A percentile compares a stretch with the other conserved stretches of the same genome.
phyloP scores from a whole-genome alignment of 2,888 invertebrate species.

The Papilio protenor region DNA sequence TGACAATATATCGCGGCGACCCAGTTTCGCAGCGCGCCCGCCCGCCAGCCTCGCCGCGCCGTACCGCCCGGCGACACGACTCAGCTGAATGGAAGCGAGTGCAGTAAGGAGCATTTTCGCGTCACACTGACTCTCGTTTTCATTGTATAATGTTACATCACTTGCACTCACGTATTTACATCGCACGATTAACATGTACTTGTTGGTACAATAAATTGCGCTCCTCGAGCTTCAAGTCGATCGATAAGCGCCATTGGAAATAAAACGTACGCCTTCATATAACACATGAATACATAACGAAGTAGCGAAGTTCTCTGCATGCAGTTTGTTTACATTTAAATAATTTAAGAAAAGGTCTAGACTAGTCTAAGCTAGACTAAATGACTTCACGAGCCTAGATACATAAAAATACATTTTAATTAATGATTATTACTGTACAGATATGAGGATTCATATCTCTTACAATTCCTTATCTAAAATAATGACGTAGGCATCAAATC shows the following conservation, averaged over 20 bases:
- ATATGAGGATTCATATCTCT: background rate
- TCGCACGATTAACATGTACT: slow-evolving; percentile 63
- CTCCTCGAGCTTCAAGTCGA: slow-evolving; percentile 4
- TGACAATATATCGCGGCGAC: slow-evolving; percentile 79
- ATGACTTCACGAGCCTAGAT: background rate
- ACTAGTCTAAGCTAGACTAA: background rate
- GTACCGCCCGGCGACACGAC: slow-evolving; percentile 59
- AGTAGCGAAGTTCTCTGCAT: background rate
- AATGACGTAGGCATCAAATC: background rate
- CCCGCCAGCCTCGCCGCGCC: slow-evolving; percentile 3
- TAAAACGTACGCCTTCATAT: background rate
- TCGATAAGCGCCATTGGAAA: background rate
- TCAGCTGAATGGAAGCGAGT: slow-evolving; percentile 74
- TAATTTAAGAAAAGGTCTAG: background rate
- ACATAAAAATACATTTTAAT: background rate
- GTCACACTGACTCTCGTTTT: slow-evolving; percentile 71
- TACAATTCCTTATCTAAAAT: background rate
- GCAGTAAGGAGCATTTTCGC: slow-evolving; percentile 70
- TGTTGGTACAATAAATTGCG: slow-evolving; percentile 42
- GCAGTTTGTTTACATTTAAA: background rate
- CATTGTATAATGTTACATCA: slow-evolving; percentile 71
- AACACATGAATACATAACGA: background rate
- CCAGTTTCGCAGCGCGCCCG: slow-evolving; percentile 68
- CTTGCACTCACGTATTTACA: slow-evolving; percentile 60
- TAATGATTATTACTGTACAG: background rate